Evolutionary conservation across 2,888 invertebrate species (phyloP).

Genomic region (Leptinotarsa tumamoca): DNA sequence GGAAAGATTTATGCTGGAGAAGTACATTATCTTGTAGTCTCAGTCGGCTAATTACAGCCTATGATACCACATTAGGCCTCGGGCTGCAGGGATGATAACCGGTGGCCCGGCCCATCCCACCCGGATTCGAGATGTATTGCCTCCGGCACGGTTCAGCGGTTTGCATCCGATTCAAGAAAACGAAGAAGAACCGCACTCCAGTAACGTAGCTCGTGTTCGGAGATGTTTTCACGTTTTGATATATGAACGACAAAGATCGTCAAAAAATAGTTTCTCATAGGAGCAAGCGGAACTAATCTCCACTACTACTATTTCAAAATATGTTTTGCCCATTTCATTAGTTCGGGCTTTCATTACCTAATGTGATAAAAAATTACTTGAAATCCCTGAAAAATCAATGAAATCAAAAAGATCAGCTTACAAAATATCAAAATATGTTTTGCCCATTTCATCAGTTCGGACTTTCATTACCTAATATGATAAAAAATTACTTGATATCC

Average conservation of each 20-base stretch:
- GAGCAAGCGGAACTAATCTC: too few species aligned
- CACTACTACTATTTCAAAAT: too few species aligned
- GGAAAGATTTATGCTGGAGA: slow-evolving; percentile 69
- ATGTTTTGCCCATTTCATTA: too few species aligned
- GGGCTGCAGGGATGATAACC: slow-evolving; percentile 62
- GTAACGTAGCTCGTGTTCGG: slow-evolving; percentile 44
- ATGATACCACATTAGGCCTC: slow-evolving; percentile 70
- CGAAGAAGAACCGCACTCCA: slow-evolving; percentile 53
- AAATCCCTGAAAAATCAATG: too few species aligned
- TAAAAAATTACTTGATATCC: too few species aligned
- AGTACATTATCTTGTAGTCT: slow-evolving; percentile 72
- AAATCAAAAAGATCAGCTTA: too few species aligned
- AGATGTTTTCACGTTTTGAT: slow-evolving; percentile 18
- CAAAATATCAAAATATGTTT: too few species aligned
- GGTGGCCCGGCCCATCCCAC: slow-evolving; percentile 47
- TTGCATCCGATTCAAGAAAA: slow-evolving; percentile 60
- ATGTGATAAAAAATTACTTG: too few species aligned
- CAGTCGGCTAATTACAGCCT: slow-evolving; percentile 70
- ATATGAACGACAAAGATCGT: background rate
- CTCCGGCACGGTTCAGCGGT: slow-evolving; percentile 60
- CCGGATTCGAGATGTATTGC: slow-evolving; percentile 62
- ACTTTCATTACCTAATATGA: too few species aligned
- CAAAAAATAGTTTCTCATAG: too few species aligned
- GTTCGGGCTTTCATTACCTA: too few species aligned
- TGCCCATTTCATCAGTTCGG: too few species aligned